Evolutionary conservation across 2,797 vertebrate genomes (phyloP).

Genomic region (Enteromius mattozi): DNA sequence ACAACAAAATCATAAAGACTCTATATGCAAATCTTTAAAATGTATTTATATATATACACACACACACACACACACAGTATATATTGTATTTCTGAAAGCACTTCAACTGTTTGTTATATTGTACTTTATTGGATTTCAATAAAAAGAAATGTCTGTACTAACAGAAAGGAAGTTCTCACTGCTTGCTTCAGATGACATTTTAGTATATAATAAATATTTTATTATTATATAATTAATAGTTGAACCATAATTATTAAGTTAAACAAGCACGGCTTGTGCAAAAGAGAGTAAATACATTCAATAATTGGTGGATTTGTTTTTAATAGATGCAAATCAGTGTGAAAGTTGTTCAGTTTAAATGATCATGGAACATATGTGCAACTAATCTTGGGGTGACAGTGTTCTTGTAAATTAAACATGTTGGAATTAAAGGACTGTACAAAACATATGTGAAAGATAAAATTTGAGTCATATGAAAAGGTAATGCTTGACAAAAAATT

Average conservation of each 20-base stretch:
- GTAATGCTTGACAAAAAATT: neutral
- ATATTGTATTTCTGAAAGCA: neutral
- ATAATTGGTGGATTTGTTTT: no score
- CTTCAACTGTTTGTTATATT: neutral
- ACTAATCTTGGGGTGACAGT: neutral
- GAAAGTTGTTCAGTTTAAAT: neutral
- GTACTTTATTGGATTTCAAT: neutral
- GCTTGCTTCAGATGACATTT: no score
- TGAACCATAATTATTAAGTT: neutral
- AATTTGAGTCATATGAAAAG: neutral
- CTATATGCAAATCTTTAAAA: no score
- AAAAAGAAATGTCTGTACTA: neutral
- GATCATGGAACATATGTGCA: neutral
- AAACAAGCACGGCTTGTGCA: constrained; percentile 8
- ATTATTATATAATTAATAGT: neutral
- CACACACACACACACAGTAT: no score
- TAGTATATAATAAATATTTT: neutral
- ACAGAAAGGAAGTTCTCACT: no score
- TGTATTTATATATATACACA: no score
- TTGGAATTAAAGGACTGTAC: neutral
- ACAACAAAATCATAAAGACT: neutral
- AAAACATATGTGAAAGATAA: neutral
- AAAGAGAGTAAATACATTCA: neutral
- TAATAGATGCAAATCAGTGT: neutral
- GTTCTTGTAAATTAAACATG: neutral